Percentiles rank a stretch among this genome's conserved stretches.
phyloP scores from a whole-genome alignment of 2,113 vertebrate species.

The Neogobius melanostomus region DNA sequence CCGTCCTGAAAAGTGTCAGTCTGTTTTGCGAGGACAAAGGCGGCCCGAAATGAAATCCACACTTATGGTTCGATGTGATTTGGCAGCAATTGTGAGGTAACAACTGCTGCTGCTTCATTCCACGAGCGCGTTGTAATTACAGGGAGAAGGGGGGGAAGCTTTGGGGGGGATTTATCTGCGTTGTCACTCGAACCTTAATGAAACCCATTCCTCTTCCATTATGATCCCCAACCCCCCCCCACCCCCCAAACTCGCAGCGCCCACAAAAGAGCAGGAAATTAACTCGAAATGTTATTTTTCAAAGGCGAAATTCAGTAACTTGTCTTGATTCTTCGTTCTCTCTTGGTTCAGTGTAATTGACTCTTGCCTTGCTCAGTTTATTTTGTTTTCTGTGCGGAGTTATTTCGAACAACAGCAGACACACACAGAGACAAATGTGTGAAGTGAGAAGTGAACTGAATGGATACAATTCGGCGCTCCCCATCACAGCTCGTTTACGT shows the following conservation, averaged over 20 bases:
- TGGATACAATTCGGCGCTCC: too few species aligned
- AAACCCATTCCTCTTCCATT: neutral
- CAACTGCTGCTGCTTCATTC: neutral
- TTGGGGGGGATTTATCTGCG: neutral
- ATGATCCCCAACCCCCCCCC: neutral
- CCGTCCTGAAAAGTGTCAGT: neutral
- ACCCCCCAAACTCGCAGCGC: neutral
- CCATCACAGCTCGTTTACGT: too few species aligned
- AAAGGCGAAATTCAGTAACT: too few species aligned
- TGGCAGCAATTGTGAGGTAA: slow-evolving; percentile 1
- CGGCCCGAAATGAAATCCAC: neutral
- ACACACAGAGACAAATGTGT: too few species aligned
- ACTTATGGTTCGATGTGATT: neutral
- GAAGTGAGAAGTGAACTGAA: too few species aligned
- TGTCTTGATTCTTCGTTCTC: too few species aligned
- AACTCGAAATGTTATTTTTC: too few species aligned
- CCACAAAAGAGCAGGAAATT: too few species aligned
- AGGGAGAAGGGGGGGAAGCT: neutral
- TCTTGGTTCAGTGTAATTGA: too few species aligned
- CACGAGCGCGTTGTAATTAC: neutral
- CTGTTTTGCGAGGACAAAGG: neutral
- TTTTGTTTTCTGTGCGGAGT: too few species aligned
- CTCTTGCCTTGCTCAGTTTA: too few species aligned
- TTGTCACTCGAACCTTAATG: neutral
- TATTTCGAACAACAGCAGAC: too few species aligned